Evolutionary conservation across 2,113 vertebrate species (phyloP).

Genomic region (Vanacampus margaritifer): DNA sequence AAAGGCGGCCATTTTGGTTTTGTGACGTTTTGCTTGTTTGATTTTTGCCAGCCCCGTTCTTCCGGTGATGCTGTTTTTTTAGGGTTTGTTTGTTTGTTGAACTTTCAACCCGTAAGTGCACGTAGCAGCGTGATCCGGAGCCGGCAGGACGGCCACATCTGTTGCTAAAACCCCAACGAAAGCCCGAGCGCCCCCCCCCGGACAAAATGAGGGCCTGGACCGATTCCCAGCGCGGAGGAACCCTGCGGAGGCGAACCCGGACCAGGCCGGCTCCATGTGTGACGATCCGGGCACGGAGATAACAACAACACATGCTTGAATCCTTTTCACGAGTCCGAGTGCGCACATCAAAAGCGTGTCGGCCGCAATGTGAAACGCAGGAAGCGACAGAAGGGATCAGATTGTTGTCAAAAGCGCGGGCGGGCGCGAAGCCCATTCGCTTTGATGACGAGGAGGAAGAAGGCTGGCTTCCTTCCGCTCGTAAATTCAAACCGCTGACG

Average conservation of each 20-base stretch:
- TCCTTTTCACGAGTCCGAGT: slow-evolving; percentile 26
- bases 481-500: slow-evolving; percentile 61
- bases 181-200: slow-evolving; percentile 29
- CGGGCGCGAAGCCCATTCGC: slow-evolving; percentile 5
- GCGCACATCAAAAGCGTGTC: slow-evolving; percentile 24
- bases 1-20: no score
- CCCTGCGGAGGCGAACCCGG: slow-evolving; percentile 32
- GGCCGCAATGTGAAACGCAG: slow-evolving; percentile 7
- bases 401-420: slow-evolving; percentile 5
- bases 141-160: slow-evolving; percentile 38
- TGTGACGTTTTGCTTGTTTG: no score
- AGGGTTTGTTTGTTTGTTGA: no score
- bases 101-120: neutral
- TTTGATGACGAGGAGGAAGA: slow-evolving; percentile 40
- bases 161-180: slow-evolving; percentile 37
- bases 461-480: slow-evolving; percentile 47
- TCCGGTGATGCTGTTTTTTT: no score
- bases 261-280: slow-evolving; percentile 31
- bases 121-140: slow-evolving; percentile 26
- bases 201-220: slow-evolving; percentile 5
- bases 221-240: slow-evolving; percentile 20
- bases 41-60: no score
- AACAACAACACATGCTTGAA: slow-evolving; percentile 4
- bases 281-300: slow-evolving; percentile 2
- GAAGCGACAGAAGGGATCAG: neutral